Evolutionary conservation across 2,888 invertebrate species (phyloP).

Genomic region (Ctena decussata): DNA sequence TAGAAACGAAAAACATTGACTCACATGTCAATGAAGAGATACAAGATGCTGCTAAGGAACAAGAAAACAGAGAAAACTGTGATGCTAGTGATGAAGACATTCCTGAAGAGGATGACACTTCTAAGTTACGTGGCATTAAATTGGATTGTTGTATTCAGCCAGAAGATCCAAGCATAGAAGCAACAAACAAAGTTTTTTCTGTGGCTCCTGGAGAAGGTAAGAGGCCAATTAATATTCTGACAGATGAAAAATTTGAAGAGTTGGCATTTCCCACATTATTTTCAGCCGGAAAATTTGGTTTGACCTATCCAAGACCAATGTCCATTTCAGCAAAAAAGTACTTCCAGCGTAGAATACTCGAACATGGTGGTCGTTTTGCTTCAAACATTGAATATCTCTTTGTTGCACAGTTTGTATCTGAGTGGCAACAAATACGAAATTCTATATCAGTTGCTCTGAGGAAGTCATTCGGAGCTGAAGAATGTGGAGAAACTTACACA

Average conservation of each 20-base stretch:
- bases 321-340: slow-evolving; percentile 32
- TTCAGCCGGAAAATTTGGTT: slow-evolving; percentile 42
- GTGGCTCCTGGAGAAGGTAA: slow-evolving; percentile 23
- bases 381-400: slow-evolving; percentile 37
- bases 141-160: slow-evolving; percentile 14
- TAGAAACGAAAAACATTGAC: no score
- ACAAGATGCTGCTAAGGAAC: no score
- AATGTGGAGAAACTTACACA: neutral
- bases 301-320: slow-evolving; percentile 16
- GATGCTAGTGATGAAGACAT: neutral
- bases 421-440: slow-evolving; percentile 24
- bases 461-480: neutral
- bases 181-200: slow-evolving; percentile 17
- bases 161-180: slow-evolving; percentile 2
- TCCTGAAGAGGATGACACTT: slow-evolving; percentile 3
- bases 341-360: slow-evolving; percentile 26
- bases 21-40: no score
- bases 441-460: slow-evolving; percentile 26
- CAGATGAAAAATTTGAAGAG: slow-evolving; percentile 32
- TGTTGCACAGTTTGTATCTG: slow-evolving; percentile 28
- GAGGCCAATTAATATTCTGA: slow-evolving; percentile 20
- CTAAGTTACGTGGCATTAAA: slow-evolving; percentile 13
- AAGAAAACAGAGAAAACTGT: no score
- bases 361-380: slow-evolving; percentile 26
- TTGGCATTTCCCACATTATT: slow-evolving; percentile 27